Conservation (phyloP, 1,140 invertebrate genomes). For the Pomacea maculata region DNA sequence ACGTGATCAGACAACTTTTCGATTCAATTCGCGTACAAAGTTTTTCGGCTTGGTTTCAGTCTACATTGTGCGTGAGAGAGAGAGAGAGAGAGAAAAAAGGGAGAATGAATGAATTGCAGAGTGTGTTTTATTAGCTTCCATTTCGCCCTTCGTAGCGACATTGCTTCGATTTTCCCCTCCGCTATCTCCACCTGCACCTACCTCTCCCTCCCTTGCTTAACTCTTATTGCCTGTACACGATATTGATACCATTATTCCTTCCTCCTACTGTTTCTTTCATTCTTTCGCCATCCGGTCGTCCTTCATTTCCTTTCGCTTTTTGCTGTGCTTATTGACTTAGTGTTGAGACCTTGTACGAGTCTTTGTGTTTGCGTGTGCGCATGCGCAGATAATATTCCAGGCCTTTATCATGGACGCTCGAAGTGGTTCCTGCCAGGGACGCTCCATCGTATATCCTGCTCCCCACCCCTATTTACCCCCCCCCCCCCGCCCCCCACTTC, state of each 20-base stretch:
- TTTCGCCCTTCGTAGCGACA: neutral
- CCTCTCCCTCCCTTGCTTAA: neutral
- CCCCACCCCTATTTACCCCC: neutral
- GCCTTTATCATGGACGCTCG: neutral
- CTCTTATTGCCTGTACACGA: conserved; percentile 4
- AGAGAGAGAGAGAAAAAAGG: no score
- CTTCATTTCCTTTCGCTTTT: neutral
- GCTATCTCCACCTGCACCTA: neutral
- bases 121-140: neutral
- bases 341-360: no score
- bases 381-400: no score
- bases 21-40: no score
- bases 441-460: no score
- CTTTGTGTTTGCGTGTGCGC: no score
- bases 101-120: no score
- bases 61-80: no score
- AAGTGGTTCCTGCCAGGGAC: neutral
- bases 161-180: neutral
- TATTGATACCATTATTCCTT: conserved; percentile 6
- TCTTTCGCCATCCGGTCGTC: neutral
- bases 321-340: no score
- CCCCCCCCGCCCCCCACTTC: neutral
- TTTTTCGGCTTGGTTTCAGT: no score
- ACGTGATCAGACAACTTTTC: no score
- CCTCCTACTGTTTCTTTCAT: no score